Conservation (phyloP, 2,888 invertebrate species). For the Drosophila testacea region DNA sequence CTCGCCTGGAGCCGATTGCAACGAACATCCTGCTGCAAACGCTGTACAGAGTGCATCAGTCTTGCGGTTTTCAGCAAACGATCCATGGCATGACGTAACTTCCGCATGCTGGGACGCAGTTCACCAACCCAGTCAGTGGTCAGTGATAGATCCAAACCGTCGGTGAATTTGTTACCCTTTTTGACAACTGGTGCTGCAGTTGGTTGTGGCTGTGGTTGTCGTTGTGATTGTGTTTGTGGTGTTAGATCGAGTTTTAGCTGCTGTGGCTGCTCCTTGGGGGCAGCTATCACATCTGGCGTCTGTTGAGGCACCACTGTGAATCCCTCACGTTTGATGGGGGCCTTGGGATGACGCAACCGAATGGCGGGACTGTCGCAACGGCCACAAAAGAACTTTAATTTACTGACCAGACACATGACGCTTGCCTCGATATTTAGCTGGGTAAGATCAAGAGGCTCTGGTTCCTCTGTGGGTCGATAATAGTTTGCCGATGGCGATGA, state of each 20-base stretch:
- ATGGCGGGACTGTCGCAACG: conserved; percentile 91
- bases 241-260: conserved; percentile 66
- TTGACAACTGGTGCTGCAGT: conserved; percentile 71
- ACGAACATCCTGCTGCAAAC: conserved; percentile 92
- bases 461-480: conserved; percentile 92
- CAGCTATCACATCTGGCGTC: conserved; percentile 83
- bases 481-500: conserved; percentile 89
- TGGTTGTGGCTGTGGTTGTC: conserved; percentile 3
- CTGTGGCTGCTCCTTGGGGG: conserved; percentile 32
- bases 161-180: conserved; percentile 90
- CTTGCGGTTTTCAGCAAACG: conserved; percentile 91
- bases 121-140: conserved; percentile 92
- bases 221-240: conserved; percentile 19
- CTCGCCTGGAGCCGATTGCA: conserved; percentile 89
- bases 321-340: conserved; percentile 78
- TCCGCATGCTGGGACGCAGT: conserved; percentile 91
- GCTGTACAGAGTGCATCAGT: conserved; percentile 92
- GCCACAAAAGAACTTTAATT: conserved; percentile 91
- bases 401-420: conserved; percentile 93
- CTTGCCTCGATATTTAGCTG: conserved; percentile 94
- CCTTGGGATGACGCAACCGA: conserved; percentile 87
- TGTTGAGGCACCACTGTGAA: conserved; percentile 75
- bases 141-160: conserved; percentile 89
- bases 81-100: conserved; percentile 92
- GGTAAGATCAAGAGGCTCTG: conserved; percentile 94